These are phyloP conservation scores for Gymnoscopelus microlampas DNA, from an alignment of 2,797 vertebrate genomes.

Conservation along the genomic window DNA sequence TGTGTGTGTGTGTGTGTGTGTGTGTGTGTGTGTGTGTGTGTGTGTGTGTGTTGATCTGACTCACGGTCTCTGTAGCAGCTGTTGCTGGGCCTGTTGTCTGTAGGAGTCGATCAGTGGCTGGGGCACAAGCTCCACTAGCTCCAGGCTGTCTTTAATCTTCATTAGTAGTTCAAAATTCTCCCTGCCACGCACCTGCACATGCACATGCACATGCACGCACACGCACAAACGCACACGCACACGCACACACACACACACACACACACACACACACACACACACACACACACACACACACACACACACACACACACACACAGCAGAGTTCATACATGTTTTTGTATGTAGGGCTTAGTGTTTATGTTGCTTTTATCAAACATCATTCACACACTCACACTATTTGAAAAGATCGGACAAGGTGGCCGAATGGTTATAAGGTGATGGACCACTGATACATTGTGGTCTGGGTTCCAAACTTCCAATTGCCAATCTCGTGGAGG, in stretches of 20 bases:
- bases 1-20: slow-evolving; percentile 5
- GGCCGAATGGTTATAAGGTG: no score
- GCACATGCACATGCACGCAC: slow-evolving; percentile 3
- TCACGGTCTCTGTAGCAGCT: slow-evolving; percentile 94
- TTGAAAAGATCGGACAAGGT: no score
- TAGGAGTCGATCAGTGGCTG: slow-evolving; percentile 95
- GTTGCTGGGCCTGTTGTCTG: slow-evolving; percentile 95
- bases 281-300: background rate
- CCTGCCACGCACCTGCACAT: slow-evolving; percentile 89
- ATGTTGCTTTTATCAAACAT: no score
- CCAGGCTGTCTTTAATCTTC: slow-evolving; percentile 98
- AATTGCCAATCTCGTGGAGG: no score
- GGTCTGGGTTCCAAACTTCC: no score
- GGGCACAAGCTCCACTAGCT: slow-evolving; percentile 95
- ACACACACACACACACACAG: no score
- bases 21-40: slow-evolving; percentile 17
- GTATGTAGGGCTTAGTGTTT: no score
- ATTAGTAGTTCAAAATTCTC: slow-evolving; percentile 98
- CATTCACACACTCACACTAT: no score
- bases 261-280: slow-evolving; percentile 18
- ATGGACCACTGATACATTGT: no score
- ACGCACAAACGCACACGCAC: slow-evolving; percentile 6
- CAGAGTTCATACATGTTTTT: no score
- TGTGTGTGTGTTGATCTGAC: slow-evolving; percentile 56
- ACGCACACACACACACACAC: slow-evolving; percentile 19